Conservation (phyloP, 2,888 invertebrate species). For the Lomographa bimaculata region DNA sequence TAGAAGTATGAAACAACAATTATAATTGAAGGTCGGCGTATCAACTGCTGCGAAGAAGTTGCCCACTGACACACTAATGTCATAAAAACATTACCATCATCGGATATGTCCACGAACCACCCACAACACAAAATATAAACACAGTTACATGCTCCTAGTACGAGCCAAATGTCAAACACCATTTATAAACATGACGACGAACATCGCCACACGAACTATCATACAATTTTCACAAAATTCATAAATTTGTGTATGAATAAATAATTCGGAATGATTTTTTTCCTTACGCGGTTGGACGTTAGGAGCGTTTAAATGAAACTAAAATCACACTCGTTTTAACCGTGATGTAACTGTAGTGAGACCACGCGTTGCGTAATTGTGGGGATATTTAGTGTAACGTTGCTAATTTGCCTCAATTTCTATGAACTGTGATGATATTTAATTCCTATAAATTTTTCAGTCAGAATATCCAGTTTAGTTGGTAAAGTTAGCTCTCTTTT, state of each 20-base stretch:
- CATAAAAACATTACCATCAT: conserved; percentile 53
- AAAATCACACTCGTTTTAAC: conserved; percentile 45
- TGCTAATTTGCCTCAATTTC: too few species aligned
- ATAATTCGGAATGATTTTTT: conserved; percentile 7
- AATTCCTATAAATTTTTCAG: too few species aligned
- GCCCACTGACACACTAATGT: conserved; percentile 8
- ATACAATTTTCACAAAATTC: conserved; percentile 10
- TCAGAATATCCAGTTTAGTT: too few species aligned
- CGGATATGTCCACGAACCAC: conserved; percentile 57
- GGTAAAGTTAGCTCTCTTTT: too few species aligned
- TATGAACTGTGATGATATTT: too few species aligned
- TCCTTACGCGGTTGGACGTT: too few species aligned
- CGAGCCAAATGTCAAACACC: conserved; percentile 63
- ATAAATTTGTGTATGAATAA: background rate
- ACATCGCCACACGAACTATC: conserved; percentile 13
- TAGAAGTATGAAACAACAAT: too few species aligned
- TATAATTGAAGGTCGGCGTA: conserved; percentile 13
- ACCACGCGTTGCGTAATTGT: conserved; percentile 41
- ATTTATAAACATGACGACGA: conserved; percentile 51
- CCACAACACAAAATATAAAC: conserved; percentile 54
- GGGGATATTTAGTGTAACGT: conserved; percentile 41
- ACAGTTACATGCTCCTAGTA: conserved; percentile 51
- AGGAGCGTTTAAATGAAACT: conserved; percentile 28
- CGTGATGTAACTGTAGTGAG: conserved; percentile 57
- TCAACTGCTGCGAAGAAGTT: conserved; percentile 9